Conservation (phyloP, 1,140 invertebrate species). For the Sycobia sp. region DNA sequence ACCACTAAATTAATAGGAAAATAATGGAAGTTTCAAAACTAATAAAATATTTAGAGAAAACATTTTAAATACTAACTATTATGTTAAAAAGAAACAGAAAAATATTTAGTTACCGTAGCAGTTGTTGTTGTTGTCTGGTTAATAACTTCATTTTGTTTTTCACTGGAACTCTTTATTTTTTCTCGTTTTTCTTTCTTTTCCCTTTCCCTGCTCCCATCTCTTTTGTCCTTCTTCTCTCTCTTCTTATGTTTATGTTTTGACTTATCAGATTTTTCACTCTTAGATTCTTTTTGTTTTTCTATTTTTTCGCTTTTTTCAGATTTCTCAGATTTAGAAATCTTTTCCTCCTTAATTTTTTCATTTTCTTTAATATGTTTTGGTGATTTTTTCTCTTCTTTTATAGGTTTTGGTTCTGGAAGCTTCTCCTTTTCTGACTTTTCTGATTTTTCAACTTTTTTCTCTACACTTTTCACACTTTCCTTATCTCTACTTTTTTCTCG, state of each 20-base stretch:
- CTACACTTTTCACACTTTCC: slow-evolving; percentile 43
- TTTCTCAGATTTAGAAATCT: slow-evolving; percentile 49
- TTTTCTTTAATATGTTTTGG: slow-evolving; percentile 53
- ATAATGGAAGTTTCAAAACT: too few species aligned
- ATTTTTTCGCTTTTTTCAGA: slow-evolving; percentile 59
- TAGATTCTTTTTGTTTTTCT: slow-evolving; percentile 61
- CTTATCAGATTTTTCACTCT: slow-evolving; percentile 52
- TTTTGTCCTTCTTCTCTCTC: slow-evolving; percentile 64
- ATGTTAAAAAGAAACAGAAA: too few species aligned
- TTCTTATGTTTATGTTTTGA: slow-evolving; percentile 62
- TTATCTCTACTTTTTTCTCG: slow-evolving; percentile 48
- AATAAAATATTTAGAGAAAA: too few species aligned
- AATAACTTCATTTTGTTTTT: slow-evolving; percentile 46
- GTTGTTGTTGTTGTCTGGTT: slow-evolving; percentile 41
- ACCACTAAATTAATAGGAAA: too few species aligned
- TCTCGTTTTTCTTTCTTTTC: slow-evolving; percentile 60
- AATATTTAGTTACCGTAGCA: slow-evolving; percentile 41
- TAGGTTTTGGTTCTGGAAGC: slow-evolving; percentile 61
- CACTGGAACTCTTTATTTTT: slow-evolving; percentile 45
- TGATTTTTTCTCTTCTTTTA: slow-evolving; percentile 63
- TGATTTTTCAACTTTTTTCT: slow-evolving; percentile 49
- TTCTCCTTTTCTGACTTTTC: slow-evolving; percentile 56
- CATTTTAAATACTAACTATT: too few species aligned
- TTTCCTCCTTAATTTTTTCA: slow-evolving; percentile 55
- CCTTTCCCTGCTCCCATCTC: slow-evolving; percentile 57